These are phyloP conservation scores for Grammomys surdaster DNA, from an alignment of 2,113 vertebrate species.

Conservation along the genomic window DNA sequence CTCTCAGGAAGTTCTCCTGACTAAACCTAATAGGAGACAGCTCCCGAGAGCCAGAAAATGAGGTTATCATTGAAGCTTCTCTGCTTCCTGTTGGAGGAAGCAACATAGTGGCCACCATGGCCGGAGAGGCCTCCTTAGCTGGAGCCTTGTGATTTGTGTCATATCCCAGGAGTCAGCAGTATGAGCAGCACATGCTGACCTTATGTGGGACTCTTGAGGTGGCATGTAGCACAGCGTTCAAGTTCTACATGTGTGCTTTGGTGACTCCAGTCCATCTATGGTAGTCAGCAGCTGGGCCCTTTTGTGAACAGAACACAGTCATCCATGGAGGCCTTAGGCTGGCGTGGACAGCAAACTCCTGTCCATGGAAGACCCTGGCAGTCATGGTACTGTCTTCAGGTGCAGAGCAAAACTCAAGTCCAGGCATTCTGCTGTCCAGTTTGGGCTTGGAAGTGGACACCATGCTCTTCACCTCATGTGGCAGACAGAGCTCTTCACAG, in stretches of 20 bases:
- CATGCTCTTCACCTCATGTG: not conserved
- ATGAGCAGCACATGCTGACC: not conserved
- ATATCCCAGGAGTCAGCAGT: not conserved
- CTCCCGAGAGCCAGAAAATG: not conserved
- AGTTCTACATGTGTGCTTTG: not conserved
- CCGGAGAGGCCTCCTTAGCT: conserved; percentile 8
- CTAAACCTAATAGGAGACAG: conserved; percentile 6
- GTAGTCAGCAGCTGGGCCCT: no score
- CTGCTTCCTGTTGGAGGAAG: conserved; percentile 25
- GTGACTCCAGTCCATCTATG: not conserved
- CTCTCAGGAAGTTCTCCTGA: not conserved
- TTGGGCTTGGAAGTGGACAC: not conserved
- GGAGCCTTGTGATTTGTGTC: not conserved
- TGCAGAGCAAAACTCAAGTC: not conserved
- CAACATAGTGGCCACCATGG: no score
- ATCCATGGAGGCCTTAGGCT: no score
- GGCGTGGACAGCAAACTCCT: not conserved
- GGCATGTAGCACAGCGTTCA: not conserved
- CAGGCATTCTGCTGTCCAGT: not conserved
- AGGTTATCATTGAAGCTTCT: not conserved
- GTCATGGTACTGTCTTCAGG: accelerated
- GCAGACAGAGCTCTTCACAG: not conserved
- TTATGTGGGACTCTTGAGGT: no score
- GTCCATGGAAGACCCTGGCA: not conserved
- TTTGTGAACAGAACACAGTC: not conserved